Base-by-base conservation (phyloP, 2,797 vertebrate species). In the Urocyon cinereoargenteus region DNA sequence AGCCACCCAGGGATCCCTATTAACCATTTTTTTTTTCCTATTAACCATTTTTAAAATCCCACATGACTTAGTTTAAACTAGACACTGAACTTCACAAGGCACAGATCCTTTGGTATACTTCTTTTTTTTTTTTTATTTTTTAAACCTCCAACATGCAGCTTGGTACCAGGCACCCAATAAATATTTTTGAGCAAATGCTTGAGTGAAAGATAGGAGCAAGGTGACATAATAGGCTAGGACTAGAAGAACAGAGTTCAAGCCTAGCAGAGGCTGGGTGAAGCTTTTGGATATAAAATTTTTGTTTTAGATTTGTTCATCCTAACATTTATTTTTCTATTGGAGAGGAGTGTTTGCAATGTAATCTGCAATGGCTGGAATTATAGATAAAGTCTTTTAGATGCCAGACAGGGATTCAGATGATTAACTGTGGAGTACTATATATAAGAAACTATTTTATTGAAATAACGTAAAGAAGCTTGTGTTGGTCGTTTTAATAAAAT, bases 401-500 rank as follows among this genome's bases (percentile, higher is more conserved):
- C 9, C 34, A 95, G 55, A 78, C 28, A 82, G 72, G 51, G 36
- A 94, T 97, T 93, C 66, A 90, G 64, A 84, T 0, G 3, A 96
- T 92, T 93, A 83, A 87, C 89, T 86, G 11, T 62, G 40, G 24
- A 75, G 40, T 55, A 83, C 36, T 73, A 94, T 84, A 28, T 92
- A 31, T 70, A 82, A 77, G 64, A 94, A 95, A 55, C 2, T 0
- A 40, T 92, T 95, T 96, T 92, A 90, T 36, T 94, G 53, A 96
- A 96, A 91, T 91, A 92, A 86, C 1, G 0, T 95, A 68, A 93
- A 40, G 53, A 95, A 89, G 55, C 26, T 82, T 22, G 21, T 78
- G 26, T 94, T 90, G 53, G 66, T 97, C 94, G 89, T 96, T 96
- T 92, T 96, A 97, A 90, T 96, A 90, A 97, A 97, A 70, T 91